Evolutionary conservation across 2,797 vertebrate genomes (phyloP), one percentile per base, ranked within the genome.

Genomic region (Catharus ustulatus): DNA sequence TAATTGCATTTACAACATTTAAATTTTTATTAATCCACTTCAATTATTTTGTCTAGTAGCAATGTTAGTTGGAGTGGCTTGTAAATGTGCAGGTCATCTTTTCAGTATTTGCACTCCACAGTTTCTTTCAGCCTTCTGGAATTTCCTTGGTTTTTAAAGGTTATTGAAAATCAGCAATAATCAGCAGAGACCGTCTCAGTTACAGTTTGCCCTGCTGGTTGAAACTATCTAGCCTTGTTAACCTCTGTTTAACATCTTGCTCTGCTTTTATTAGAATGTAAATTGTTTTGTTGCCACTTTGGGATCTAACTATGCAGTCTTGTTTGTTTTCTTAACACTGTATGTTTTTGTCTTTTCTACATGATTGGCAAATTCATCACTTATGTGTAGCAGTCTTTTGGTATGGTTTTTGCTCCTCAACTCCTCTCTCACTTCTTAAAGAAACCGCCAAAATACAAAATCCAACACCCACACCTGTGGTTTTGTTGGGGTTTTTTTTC

Each of bases 251-350:
- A 86, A 91, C 46, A 55, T 89, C 79, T 87, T 86, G 46, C 46
- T 89, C 64, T n/a, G 32, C 32, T 83, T 80, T 95, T 84, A 77
- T 85, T 91, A 71, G 75, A 88, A 89, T 91, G 58, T 43, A 84
- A 90, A 87, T 78, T 48, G 45, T 38, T 89, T 87, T 77, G 34
- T 77, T 87, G 46, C 46, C 73, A 45, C 64, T 82, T 29, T 61
- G 84, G 49, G 82, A 93, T 72, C 61, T 87, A 67, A 72, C 76
- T 79, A 8, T 40, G 18, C 18, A 38, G 36, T 61, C 66, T 74
- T 80, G 43, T 52, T 94, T 90, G 52, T 66, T 92, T 83, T 85
- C 38, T 42, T 73, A 73, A 42, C 17, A 26, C 51, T 73, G 23
- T 5, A 12, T 62, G 11, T 11, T 84, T 76, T 84, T 76, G 57